These are phyloP conservation scores for Laticauda laticaudata DNA, from an alignment of 2,113 vertebrate species.

Conservation along the genomic window DNA sequence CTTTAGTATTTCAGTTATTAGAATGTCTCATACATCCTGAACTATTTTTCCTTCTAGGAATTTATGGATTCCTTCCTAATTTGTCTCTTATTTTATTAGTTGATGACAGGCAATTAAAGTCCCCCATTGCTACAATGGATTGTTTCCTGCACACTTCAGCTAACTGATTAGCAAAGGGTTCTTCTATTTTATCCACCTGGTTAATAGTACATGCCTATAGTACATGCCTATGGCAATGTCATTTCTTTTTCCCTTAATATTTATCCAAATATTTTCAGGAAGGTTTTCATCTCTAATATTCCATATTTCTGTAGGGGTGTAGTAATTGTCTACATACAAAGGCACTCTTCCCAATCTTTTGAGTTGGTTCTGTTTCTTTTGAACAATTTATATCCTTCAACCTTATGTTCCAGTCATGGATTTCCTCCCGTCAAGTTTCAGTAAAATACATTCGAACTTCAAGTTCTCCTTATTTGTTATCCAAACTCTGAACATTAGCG, in stretches of 20 bases:
- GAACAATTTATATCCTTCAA: not conserved
- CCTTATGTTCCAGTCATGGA: not conserved
- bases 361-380: not conserved
- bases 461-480: not conserved
- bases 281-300: not conserved
- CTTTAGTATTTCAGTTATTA: not conserved
- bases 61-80: not conserved
- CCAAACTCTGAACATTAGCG: not conserved
- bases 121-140: not conserved
- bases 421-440: not conserved
- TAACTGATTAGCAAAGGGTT: not conserved
- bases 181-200: not conserved
- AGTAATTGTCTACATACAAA: not conserved
- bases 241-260: not conserved
- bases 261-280: not conserved
- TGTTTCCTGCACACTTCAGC: not conserved
- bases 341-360: not conserved
- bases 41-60: not conserved
- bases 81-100: not conserved
- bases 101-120: not conserved
- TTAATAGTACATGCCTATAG: not conserved
- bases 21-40: not conserved
- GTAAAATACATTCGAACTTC: not conserved
- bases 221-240: not conserved
- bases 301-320: not conserved